These are phyloP conservation scores for Pangasius sanitwongsei DNA, from an alignment of 2,797 vertebrate genomes.

Conservation along the genomic window DNA sequence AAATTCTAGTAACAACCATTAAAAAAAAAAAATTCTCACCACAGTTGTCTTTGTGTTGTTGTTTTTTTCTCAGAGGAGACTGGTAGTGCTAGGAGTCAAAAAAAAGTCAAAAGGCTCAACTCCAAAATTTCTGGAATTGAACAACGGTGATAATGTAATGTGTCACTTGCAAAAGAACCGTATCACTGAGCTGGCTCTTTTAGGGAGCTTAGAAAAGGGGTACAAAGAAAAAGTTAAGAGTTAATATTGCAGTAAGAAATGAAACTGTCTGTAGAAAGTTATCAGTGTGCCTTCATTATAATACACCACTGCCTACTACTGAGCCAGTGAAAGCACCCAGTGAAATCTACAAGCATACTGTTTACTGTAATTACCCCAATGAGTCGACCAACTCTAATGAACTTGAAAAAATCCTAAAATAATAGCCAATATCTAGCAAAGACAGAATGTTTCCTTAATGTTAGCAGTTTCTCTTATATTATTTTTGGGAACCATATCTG, in stretches of 20 bases:
- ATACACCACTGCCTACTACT: background rate
- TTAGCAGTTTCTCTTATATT: background rate
- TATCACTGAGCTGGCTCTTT: background rate
- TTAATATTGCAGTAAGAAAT: too few relatives aligned
- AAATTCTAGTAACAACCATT: background rate
- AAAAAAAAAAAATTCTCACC: background rate
- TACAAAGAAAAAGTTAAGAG: background rate
- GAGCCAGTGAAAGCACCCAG: background rate
- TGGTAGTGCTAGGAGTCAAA: background rate
- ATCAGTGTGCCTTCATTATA: too few relatives aligned
- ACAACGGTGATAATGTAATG: background rate
- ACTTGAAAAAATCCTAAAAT: too few relatives aligned
- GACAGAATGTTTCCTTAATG: background rate
- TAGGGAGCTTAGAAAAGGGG: background rate
- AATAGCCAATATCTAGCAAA: too few relatives aligned
- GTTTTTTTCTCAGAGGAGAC: background rate
- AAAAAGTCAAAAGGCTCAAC: background rate
- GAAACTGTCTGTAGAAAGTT: too few relatives aligned
- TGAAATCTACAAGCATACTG: background rate
- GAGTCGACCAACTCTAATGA: background rate
- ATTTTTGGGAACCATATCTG: background rate
- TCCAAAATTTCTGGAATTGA: background rate
- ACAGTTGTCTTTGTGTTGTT: background rate
- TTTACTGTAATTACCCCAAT: background rate
- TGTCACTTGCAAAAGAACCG: background rate